Evolutionary conservation across 2,888 invertebrate genomes (phyloP), one percentile per base, ranked within the genome.

Genomic region (Xanthostigma xanthostigma): DNA sequence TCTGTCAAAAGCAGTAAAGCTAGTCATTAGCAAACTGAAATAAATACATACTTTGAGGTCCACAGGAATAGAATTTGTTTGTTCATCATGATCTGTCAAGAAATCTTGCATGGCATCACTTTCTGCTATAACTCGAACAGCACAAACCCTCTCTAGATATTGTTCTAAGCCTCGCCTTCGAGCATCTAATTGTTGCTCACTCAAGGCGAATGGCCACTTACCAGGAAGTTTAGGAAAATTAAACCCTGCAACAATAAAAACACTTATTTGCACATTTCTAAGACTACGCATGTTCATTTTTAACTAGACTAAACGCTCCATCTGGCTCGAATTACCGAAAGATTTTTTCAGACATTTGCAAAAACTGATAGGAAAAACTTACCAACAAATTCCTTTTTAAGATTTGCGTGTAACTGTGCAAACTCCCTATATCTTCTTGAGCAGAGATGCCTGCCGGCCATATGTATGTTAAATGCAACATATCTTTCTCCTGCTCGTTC

Each of bases 381-480:
- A 76, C 82, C 96, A 54, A 86, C 75, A 66, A 96, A 97, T 67
- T 96, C 95, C 67, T 92, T 87, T 66, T 94, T 88, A 48, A 96
- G 72, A 58, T 83, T 82, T 59, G 82, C 78, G 62, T 96, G 90
- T 52, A 97, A 71, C 55, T 85, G 84, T 9, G 92, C 81, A 67
- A 97, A 98, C 71, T 98, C 98, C 51, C 94, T 77, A 67, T 97
- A 98, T 38, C 98, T 76, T 45, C 97, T 75, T 45, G 96, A 96
- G 69, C 98, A 98, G 47, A 98, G 73, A 65, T 97, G 97, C 36
- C 97, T 73, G 0, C 97, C 97, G 8, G 98, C 97, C 96, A 98
- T 97, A 68, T 98, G 95, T 53, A 98, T 95, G 65, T 97, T 97
- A 71, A 91, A 98, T 9, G 82, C 93, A 57, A 95, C 93, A 71